Evolutionary conservation across 1,140 invertebrate species (phyloP), one percentile per base, ranked within the genome.

Genomic region (Magallana ariakensis): DNA sequence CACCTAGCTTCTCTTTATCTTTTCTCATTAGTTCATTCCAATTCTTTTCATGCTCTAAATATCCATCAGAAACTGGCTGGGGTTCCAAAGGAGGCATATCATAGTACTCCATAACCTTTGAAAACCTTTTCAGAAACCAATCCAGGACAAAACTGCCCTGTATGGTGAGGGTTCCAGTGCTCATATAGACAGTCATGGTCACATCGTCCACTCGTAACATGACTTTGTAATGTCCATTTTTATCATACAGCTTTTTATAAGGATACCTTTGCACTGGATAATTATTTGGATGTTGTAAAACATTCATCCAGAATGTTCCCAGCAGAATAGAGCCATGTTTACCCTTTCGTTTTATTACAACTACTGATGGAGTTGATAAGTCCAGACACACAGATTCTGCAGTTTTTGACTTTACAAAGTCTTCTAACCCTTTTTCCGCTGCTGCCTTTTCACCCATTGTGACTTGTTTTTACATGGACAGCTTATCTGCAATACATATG

Each of bases 221-320:
- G 6, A 92, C 86, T 85, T 89, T 91, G 57, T 89, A 82, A 56
- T 75, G 22, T 57, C 91, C 91, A 80, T 89, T 87, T 70, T 85
- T 87, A 56, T 90, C 88, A 70, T 92, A 91, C 0, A 90, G 80
- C 22, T 90, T 89, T 66, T 85, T 90, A 80, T 92, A 91, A 0
- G 91, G 89, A 33, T 88, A 92, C n/a, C 84, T 84, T 53, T 87
- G 87, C 80, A 91, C 88, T 33, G 91, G 91, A 83, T 90, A 92
- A 26, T 91, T 91, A 62, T 91, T 91, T n/a, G 87, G 83, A 83
- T 90, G 89, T 80, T 90, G 85, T 2, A 91, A 80, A 26, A 91
- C 89, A 16, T 89, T 80, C 22, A 90, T 54, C 90, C 90, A 91
- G 19, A 91, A 88, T 87, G 88, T 89, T 46, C 87, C 89, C 15